Base-by-base conservation (phyloP, 2,113 vertebrate species). In the Phodopus roborovskii region DNA sequence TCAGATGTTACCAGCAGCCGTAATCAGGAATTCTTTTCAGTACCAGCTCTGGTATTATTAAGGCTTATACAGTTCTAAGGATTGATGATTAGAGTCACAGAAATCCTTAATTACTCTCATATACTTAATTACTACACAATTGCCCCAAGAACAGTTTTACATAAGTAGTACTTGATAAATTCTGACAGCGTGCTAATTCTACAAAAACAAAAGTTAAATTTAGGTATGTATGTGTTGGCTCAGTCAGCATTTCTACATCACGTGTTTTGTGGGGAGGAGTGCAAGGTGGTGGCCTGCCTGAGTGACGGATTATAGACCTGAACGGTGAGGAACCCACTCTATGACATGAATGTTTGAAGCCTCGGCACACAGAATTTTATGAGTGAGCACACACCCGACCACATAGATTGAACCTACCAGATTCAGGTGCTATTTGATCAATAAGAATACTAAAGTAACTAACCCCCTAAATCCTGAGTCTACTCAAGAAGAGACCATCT, bases 91-190 rank as follows among this genome's bases (percentile, higher is more conserved):
- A 93, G 82, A 90, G 84, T 82, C 45, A n/a, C 90, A 91, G 88
- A 88, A 93, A 88, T 93, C 90, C 85, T 91, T 96, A 96, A 97
- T 95, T 95, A 94, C 66, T 66, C 58, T 83, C 58, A 81, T 45
- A 92, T 19, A 73, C 91, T 89, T 96, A 97, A 95, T 97, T 97
- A 94, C 89, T 88, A 66, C 33, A 91, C 79, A 95, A 94, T 91
- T 94, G 92, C 66, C 62, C 39, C 64, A 83, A 92, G 92, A 92
- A 75, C 50, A 92, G 56, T 88, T 97, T 96, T 96, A 87, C 33
- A 70, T 88, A 90, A 92, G 88, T 87, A 91, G 58, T 36, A 84
- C 92, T 94, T 96, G 94, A 92, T 92, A 95, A 95, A 95, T 91
- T 94, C 95, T 92, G 92, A 92, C 90, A 90, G 81, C 75, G 70